Evolutionary conservation across 2,797 vertebrate genomes (phyloP).

Genomic region (Loris lydekkerianus): DNA sequence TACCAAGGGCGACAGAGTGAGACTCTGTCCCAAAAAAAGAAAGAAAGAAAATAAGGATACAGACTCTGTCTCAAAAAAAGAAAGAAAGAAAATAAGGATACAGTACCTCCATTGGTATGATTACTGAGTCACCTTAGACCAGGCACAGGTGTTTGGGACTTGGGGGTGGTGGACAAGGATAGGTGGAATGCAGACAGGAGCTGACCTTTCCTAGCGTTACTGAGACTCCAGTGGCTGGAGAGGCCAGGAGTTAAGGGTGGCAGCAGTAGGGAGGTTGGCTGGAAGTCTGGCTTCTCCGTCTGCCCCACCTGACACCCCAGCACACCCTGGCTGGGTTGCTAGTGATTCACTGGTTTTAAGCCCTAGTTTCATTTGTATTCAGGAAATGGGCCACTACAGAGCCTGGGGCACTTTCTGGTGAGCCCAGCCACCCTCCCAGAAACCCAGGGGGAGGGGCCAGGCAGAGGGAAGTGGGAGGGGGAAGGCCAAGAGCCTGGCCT

Average conservation of each 20-base stretch:
- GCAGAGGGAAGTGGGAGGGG: not conserved
- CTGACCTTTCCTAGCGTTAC: not conserved
- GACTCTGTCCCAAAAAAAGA: too few relatives aligned
- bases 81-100: not conserved
- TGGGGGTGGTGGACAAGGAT: not conserved
- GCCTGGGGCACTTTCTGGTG: slow-evolving; percentile 75
- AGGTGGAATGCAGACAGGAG: not conserved
- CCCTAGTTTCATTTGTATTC: slow-evolving; percentile 73
- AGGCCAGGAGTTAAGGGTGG: not conserved
- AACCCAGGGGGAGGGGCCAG: not conserved
- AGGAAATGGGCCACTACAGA: slow-evolving; percentile 54
- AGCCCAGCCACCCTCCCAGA: slow-evolving; percentile 59
- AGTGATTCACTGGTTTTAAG: slow-evolving; percentile 77
- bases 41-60: not conserved
- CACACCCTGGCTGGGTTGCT: slow-evolving; percentile 28
- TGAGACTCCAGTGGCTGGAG: not conserved
- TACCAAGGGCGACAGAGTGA: too few relatives aligned
- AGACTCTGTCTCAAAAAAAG: too few relatives aligned
- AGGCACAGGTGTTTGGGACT: not conserved
- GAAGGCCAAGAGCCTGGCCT: not conserved
- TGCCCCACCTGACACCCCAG: not conserved
- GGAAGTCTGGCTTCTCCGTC: not conserved
- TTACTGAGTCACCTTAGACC: not conserved
- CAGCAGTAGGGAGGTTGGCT: not conserved
- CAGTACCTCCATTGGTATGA: not conserved